These are phyloP conservation scores for Lepus timidus DNA, from an alignment of 2,113 vertebrate genomes.

Conservation along the genomic window DNA sequence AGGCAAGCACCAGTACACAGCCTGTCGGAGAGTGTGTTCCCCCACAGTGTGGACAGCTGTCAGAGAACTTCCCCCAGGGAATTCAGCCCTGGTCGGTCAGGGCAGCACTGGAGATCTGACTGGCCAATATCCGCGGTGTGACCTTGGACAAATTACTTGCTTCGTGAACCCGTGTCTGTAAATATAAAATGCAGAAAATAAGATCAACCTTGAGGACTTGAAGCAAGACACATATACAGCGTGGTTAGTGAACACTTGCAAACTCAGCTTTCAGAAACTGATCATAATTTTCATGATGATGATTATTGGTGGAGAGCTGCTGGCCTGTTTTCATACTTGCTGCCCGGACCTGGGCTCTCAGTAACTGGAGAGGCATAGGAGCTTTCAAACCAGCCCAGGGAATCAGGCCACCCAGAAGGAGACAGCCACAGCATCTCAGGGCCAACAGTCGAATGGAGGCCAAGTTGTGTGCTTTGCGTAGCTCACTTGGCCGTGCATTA, in stretches of 20 bases:
- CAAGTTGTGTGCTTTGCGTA: neutral
- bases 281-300: neutral
- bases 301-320: neutral
- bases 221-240: neutral
- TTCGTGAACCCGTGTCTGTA: neutral
- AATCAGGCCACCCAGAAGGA: rapidly evolving
- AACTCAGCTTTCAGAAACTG: neutral
- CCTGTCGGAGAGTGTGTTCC: no score
- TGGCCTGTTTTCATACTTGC: conserved; percentile 23
- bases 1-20: rapidly evolving
- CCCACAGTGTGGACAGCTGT: neutral
- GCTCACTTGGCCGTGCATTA: neutral
- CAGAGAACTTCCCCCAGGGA: neutral
- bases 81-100: neutral
- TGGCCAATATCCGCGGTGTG: neutral
- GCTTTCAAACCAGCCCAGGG: neutral
- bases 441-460: neutral
- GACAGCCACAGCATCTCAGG: neutral
- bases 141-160: neutral
- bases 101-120: neutral
- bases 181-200: neutral
- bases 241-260: neutral
- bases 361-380: neutral
- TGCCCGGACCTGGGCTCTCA: neutral
- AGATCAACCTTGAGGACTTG: neutral